Percentiles rank a stretch among this genome's conserved stretches.
These are phyloP conservation scores for Ceyx melanurus DNA, from an alignment of 2,113 vertebrate species.

Conservation along the genomic window DNA sequence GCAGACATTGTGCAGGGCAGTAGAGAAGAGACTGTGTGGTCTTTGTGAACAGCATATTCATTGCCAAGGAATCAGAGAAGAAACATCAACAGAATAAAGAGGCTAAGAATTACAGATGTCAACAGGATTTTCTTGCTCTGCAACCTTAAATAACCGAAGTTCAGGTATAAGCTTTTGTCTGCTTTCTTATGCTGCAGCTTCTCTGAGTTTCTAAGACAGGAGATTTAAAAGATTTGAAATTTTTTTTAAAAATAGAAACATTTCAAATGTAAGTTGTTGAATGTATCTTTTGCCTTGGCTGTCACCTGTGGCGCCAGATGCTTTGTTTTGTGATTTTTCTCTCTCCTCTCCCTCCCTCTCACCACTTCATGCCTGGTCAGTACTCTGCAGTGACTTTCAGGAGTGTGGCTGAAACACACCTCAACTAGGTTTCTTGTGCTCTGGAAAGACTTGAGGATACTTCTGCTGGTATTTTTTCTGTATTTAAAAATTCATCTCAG, in stretches of 20 bases:
- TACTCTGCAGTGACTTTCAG: neutral
- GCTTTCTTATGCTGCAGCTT: neutral
- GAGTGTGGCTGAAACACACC: neutral
- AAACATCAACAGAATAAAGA: neutral
- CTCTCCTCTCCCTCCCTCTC: neutral
- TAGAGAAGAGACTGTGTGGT: neutral
- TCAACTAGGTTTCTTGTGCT: neutral
- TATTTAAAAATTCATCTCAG: neutral
- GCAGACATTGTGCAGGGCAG: neutral
- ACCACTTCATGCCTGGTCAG: neutral
- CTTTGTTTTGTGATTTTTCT: neutral
- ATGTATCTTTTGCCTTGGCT: neutral
- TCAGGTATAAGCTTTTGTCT: neutral
- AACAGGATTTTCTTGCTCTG: neutral
- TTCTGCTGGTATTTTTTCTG: neutral
- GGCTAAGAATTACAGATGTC: neutral
- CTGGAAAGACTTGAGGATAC: neutral
- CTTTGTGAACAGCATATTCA: neutral
- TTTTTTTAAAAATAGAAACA: neutral
- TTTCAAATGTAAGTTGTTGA: neutral
- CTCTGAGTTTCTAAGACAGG: neutral
- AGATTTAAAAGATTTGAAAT: neutral
- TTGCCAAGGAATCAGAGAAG: neutral
- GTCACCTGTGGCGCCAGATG: neutral
- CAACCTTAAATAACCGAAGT: neutral